Evolutionary conservation across 1,140 invertebrate genomes (phyloP).

Genomic region (Nixonia krombeini): DNA sequence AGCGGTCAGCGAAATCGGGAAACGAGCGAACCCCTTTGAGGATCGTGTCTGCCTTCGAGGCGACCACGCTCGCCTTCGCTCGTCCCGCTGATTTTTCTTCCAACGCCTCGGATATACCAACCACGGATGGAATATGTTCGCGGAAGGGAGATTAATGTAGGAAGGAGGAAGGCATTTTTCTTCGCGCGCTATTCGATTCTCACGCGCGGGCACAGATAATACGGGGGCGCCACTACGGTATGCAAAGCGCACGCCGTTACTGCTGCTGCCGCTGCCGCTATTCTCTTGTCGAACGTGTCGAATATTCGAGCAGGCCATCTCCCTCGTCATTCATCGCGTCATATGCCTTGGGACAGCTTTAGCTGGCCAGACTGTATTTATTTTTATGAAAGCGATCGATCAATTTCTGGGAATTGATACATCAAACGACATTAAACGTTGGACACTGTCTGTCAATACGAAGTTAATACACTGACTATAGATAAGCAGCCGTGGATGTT

Average conservation of each 20-base stretch:
- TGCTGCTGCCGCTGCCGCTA: neutral
- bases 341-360: too few species aligned
- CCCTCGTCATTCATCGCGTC: too few species aligned
- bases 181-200: constrained; percentile 35
- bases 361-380: too few species aligned
- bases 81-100: constrained; percentile 35
- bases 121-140: constrained; percentile 36
- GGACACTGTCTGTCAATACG: neutral
- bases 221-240: constrained; percentile 30
- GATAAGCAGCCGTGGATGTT: constrained; percentile 18
- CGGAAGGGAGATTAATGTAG: constrained; percentile 38
- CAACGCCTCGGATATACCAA: constrained; percentile 15
- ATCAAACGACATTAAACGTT: neutral
- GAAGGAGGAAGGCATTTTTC: constrained; percentile 41
- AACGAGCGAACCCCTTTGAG: constrained; percentile 27
- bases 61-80: constrained; percentile 9
- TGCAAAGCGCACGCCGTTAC: constrained; percentile 34
- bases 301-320: constrained; percentile 32
- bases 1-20: constrained; percentile 52
- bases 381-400: too few species aligned
- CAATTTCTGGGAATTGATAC: neutral
- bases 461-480: constrained; percentile 12
- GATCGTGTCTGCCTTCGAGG: neutral
- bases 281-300: constrained; percentile 19
- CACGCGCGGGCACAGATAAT: constrained; percentile 42